A percentile compares a stretch with the other conserved stretches of the same genome.
These are phyloP conservation scores for Tortricodes alternella DNA, from an alignment of 2,888 invertebrate genomes.

Conservation along the genomic window DNA sequence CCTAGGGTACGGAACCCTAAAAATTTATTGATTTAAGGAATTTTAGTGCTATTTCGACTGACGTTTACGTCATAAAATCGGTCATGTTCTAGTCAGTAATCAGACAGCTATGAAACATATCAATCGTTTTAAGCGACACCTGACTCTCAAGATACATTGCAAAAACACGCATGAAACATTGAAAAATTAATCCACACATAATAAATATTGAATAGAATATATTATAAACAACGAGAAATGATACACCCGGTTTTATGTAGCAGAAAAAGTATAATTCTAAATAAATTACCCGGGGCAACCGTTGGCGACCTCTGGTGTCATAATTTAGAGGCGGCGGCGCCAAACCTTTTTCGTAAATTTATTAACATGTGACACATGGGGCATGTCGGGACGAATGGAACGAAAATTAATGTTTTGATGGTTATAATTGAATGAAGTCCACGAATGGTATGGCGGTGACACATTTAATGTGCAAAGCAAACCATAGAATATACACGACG, in stretches of 20 bases:
- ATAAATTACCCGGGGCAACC: slow-evolving; percentile 48
- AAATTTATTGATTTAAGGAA: no score
- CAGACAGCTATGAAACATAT: no score
- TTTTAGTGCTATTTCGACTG: no score
- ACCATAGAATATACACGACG: no score
- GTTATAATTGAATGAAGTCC: slow-evolving; percentile 26
- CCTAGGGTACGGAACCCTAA: no score
- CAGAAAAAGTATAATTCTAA: slow-evolving; percentile 43
- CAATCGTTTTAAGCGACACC: no score
- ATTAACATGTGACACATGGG: slow-evolving; percentile 43
- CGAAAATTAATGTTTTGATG: slow-evolving; percentile 27
- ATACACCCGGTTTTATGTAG: slow-evolving; percentile 36
- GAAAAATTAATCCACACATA: slow-evolving; percentile 1
- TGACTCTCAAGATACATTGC: no score
- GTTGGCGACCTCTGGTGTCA: slow-evolving; percentile 50
- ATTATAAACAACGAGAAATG: slow-evolving; percentile 7
- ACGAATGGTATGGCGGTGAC: no score
- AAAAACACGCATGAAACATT: background rate
- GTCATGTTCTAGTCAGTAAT: no score
- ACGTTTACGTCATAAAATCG: no score
- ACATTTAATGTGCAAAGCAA: no score
- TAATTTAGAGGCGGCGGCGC: slow-evolving; percentile 50
- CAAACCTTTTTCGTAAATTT: slow-evolving; percentile 54
- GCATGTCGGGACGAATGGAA: slow-evolving; percentile 1
- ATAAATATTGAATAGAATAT: slow-evolving; percentile 15